Base-by-base conservation (phyloP, 2,888 invertebrate genomes). In the Cephalotes varians region DNA sequence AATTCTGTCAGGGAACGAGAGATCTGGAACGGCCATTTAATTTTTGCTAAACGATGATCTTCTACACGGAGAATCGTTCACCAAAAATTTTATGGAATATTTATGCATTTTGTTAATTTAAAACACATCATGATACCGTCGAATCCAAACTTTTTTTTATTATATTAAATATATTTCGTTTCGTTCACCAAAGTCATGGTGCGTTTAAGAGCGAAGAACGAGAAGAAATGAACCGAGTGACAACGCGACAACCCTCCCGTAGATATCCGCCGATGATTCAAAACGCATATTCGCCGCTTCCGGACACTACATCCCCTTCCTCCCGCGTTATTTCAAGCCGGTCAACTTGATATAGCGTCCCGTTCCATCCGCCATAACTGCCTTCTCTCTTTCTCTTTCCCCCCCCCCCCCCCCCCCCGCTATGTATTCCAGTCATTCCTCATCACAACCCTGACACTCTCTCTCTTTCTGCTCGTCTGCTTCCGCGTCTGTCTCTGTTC, bases 211-310 rank as follows among this genome's bases (percentile, higher is more conserved):
- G 28, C 9, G 69, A 51, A 12, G 31, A 28, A n/a, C 31, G 69
- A 56, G 7, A 65, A 67, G 28, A 54, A 40, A 37, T 21, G 64
- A 40, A 9, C 21, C 56, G 44, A 81, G 71, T 80, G 71, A 62
- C 83, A 85, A 83, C 56, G 73, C 81, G 80, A 82, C 88, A 80
- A 80, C 82, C 83, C 80, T 74, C 83, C 82, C 67, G 28, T 83
- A 86, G 83, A 88, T 81, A 87, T 88, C 88, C 88, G 89, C 85
- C 86, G 85, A 82, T 84, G 87, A 89, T 90, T 87, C 88, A 90
- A 91, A 91, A 91, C 90, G 88, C 90, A 91, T 92, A 91, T 90
- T 92, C 91, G 88, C 79, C 83, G 89, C 90, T 92, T 92, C 92
- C 92, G 92, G 93, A 84, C 76, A 86, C 82, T 87, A 67, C 76